Base-by-base conservation (phyloP, 2,113 vertebrate species). In the Plecturocebus donacophilus region DNA sequence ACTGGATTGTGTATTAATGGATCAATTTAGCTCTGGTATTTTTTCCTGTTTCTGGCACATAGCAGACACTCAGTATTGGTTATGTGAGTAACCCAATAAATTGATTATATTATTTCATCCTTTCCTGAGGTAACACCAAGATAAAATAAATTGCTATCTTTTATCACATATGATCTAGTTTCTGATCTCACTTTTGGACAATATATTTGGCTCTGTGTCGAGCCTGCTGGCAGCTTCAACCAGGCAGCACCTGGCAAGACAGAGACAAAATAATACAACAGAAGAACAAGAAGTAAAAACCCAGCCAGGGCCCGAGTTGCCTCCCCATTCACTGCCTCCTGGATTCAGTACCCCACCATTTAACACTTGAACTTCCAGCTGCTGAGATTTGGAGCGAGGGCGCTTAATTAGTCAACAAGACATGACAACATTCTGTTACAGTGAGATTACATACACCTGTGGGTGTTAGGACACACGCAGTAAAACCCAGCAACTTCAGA, bases 391-490 rank as follows among this genome's bases (percentile, higher is more conserved):
- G 94, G 97, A 94, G 85, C 45, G 68, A 80, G 56, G 94, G 68
- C 71, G 95, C 75, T 93, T 94, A 96, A 97, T 97, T 96, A 97
- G 97, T 97, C 98, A 97, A 94, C 75, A 58, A 96, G 95, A 97
- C 96, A 73, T 35, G 88, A 90, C 91, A 92, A 86, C 82, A 47
- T 88, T 93, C 97, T 98, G 97, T 92, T 87, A 40, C 58, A 6
- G 95, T 14, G 88, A 97, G 97, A 98, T 97, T 96, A 90, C 93
- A 77, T n/a, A 83, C 97, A 96, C 85, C 97, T 94, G 42, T 35
- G 47, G 54, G 94, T 70, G 94, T 95, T 23, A 75, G 88, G 93
- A 88, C 86, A 85, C 77, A 71, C 81, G 13, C 21, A 90, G 94
- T 25, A 52, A 90, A 94, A 76, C 40, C 52, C 84, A 23, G 94